A percentile compares a stretch with the other conserved stretches of the same genome.
Evolutionary conservation across 2,113 vertebrate species (phyloP).

Genomic region (Forbesichthys papilliferus): DNA sequence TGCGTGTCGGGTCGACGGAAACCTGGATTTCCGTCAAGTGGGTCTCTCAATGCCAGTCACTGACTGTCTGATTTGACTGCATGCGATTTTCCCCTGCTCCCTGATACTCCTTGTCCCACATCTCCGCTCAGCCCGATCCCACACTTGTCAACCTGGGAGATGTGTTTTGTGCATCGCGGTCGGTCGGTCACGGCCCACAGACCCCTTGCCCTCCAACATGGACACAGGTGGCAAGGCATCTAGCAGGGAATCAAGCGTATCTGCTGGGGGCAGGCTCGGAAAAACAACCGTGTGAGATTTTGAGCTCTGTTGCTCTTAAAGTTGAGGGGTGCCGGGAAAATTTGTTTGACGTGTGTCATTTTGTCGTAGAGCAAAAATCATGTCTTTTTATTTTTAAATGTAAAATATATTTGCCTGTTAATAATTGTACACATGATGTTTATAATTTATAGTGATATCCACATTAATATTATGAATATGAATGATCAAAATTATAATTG

Average conservation of each 20-base stretch:
- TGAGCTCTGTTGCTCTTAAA: constrained; percentile 44
- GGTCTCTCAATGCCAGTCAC: constrained; percentile 43
- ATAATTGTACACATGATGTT: neutral
- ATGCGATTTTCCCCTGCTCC: constrained; percentile 21
- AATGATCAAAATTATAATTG: too few species aligned
- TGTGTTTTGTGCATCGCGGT: constrained; percentile 25
- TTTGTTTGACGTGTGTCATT: neutral
- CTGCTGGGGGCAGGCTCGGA: constrained; percentile 1
- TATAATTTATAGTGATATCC: too few species aligned
- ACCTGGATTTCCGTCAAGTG: constrained; percentile 52
- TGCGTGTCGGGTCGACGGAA: neutral
- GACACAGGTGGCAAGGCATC: constrained; percentile 58
- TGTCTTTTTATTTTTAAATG: too few species aligned
- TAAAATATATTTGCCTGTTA: too few species aligned
- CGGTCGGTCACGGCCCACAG: constrained; percentile 47
- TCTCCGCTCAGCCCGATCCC: neutral
- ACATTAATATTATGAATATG: too few species aligned
- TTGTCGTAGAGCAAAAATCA: too few species aligned
- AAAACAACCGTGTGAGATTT: constrained; percentile 9
- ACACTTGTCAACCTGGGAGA: constrained; percentile 38
- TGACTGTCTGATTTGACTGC: constrained; percentile 52
- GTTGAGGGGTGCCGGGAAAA: constrained; percentile 33
- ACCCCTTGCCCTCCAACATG: constrained; percentile 31
- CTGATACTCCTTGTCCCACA: neutral
- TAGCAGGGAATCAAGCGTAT: constrained; percentile 14